These are phyloP conservation scores for Helogale parvula DNA, from an alignment of 2,113 vertebrate species.

Conservation along the genomic window DNA sequence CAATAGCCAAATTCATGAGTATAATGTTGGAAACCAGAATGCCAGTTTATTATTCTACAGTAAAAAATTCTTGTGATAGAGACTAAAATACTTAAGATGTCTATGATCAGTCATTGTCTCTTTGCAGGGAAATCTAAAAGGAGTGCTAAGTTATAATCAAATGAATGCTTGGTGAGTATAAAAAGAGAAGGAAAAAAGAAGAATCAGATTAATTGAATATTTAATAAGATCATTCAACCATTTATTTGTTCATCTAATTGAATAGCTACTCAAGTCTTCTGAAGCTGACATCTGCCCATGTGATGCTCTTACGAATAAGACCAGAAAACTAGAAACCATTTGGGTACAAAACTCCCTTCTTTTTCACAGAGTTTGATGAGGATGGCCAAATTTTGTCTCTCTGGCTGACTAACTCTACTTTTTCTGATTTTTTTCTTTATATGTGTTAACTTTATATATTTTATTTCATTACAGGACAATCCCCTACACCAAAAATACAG, in stretches of 20 bases:
- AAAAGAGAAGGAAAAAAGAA: not conserved
- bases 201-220: not conserved
- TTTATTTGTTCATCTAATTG: slow-evolving; percentile 35
- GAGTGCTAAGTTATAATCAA: not conserved
- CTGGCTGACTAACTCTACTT: not conserved
- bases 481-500: not conserved
- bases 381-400: not conserved
- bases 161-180: not conserved
- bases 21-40: not conserved
- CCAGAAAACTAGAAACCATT: not conserved
- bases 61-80: not conserved
- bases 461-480: not conserved
- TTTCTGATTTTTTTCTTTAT: not conserved
- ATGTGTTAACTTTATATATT: not conserved
- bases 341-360: not conserved
- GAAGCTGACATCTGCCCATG: not conserved
- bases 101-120: not conserved
- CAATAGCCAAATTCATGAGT: not conserved
- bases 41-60: not conserved
- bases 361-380: not conserved
- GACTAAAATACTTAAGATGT: not conserved
- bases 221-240: slow-evolving; percentile 4
- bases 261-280: not conserved
- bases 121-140: not conserved
- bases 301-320: not conserved